Conservation (phyloP, 2,797 vertebrate species). For the Hydrocynus forskahlii region DNA sequence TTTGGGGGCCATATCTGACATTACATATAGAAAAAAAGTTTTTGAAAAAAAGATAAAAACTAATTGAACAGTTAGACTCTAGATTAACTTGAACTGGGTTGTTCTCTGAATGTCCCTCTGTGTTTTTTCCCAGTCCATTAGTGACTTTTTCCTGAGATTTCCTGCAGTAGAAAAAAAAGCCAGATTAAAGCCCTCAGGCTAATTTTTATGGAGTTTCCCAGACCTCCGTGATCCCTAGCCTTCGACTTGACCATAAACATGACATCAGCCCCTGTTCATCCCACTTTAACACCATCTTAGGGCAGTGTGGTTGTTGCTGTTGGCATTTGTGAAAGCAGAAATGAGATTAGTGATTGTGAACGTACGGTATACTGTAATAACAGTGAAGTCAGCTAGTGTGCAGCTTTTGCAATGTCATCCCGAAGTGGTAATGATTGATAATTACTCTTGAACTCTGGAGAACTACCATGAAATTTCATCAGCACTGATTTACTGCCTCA, state of each 20-base stretch:
- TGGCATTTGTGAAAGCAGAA: constrained; percentile 10
- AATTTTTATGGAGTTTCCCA: constrained; percentile 21
- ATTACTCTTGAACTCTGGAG: background rate
- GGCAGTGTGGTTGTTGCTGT: constrained; percentile 20
- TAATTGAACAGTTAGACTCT: no score
- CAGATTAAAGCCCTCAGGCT: constrained; percentile 31
- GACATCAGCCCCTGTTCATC: constrained; percentile 19
- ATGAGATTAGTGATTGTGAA: constrained; percentile 5
- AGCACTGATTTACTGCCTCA: background rate
- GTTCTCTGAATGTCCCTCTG: background rate
- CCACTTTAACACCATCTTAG: constrained; percentile 20
- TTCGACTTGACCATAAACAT: constrained; percentile 12
- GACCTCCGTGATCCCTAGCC: constrained; percentile 38
- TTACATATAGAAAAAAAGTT: no score
- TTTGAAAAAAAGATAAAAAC: no score
- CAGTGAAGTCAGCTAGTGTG: background rate
- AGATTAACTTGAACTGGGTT: background rate
- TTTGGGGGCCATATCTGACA: no score
- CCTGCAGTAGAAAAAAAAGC: constrained; percentile 8
- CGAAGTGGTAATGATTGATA: background rate
- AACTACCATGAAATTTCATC: background rate
- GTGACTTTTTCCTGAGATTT: background rate
- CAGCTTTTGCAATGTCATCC: background rate
- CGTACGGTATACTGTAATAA: background rate
- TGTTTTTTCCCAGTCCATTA: constrained; percentile 20